phyloP scores from a whole-genome alignment of 2,888 invertebrate species.

The Temnothorax ravouxi region DNA sequence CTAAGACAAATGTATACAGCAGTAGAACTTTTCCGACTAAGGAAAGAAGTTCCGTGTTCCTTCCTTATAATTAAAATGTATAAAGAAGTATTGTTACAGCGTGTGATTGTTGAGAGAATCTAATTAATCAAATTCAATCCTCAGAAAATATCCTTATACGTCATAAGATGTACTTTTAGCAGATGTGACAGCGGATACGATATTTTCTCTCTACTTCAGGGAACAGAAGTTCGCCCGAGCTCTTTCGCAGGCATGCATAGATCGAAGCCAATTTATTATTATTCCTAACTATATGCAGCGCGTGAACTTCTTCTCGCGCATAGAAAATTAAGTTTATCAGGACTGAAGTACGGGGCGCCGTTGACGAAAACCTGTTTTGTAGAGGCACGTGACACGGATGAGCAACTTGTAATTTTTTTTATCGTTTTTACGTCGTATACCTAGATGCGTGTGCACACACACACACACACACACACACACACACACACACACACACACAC shows the following conservation, averaged over 20 bases:
- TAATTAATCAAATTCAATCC: background rate
- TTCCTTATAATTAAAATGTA: background rate
- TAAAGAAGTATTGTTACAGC: background rate
- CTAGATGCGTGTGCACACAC: background rate
- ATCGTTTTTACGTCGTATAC: background rate
- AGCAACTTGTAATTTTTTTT: slow-evolving; percentile 27
- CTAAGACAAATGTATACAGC: background rate
- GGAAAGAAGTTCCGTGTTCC: background rate
- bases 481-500: background rate
- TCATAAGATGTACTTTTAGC: background rate
- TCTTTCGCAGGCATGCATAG: background rate
- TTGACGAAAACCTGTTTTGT: slow-evolving; percentile 30
- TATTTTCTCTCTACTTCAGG: background rate
- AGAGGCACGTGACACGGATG: background rate
- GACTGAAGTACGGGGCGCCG: background rate
- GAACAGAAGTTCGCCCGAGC: background rate
- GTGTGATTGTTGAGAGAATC: background rate
- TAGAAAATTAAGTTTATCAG: slow-evolving; percentile 19
- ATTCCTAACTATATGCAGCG: background rate
- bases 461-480: background rate
- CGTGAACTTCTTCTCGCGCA: slow-evolving; percentile 22
- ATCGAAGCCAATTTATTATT: slow-evolving; percentile 33
- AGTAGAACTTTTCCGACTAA: background rate
- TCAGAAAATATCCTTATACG: background rate
- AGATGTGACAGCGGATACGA: background rate